These are phyloP conservation scores for Buceros bicornis DNA, from an alignment of 2,797 vertebrate species.

Conservation along the genomic window DNA sequence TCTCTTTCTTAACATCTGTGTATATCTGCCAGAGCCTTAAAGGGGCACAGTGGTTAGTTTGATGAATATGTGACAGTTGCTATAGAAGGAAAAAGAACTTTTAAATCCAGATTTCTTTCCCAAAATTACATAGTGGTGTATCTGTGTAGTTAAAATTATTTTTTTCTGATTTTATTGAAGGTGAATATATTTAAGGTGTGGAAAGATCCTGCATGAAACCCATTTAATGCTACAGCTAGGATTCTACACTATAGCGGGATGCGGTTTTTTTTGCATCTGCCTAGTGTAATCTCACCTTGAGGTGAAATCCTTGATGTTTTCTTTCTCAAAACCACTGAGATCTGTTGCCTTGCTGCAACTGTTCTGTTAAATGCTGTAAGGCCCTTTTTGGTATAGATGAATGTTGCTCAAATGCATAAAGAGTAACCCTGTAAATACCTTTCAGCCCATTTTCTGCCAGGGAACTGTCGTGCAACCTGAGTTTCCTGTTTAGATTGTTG, in stretches of 20 bases:
- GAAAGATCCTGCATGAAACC: not conserved
- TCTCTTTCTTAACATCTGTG: slow-evolving; percentile 22
- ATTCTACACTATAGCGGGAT: not conserved
- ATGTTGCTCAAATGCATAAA: not conserved
- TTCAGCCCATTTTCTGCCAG: not conserved
- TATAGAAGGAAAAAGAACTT: slow-evolving; percentile 7
- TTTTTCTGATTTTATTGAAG: not conserved
- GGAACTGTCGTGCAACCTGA: not conserved
- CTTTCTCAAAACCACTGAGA: not conserved
- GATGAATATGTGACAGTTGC: slow-evolving; percentile 30
- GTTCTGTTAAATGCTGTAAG: not conserved
- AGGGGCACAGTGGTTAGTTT: slow-evolving; percentile 27
- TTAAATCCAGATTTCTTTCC: slow-evolving; percentile 3
- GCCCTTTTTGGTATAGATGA: not conserved
- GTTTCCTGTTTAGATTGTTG: not conserved
- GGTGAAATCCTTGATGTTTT: not conserved
- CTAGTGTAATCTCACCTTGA: not conserved
- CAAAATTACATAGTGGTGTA: not conserved
- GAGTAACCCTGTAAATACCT: not conserved
- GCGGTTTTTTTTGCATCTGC: not conserved
- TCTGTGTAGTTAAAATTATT: not conserved
- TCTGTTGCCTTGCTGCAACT: not conserved
- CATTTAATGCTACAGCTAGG: not conserved
- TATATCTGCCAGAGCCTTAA: slow-evolving; percentile 59
- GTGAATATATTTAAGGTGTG: not conserved